Evolutionary conservation across 2,888 invertebrate species (phyloP).

Genomic region (Drosophila nigritarsus): DNA sequence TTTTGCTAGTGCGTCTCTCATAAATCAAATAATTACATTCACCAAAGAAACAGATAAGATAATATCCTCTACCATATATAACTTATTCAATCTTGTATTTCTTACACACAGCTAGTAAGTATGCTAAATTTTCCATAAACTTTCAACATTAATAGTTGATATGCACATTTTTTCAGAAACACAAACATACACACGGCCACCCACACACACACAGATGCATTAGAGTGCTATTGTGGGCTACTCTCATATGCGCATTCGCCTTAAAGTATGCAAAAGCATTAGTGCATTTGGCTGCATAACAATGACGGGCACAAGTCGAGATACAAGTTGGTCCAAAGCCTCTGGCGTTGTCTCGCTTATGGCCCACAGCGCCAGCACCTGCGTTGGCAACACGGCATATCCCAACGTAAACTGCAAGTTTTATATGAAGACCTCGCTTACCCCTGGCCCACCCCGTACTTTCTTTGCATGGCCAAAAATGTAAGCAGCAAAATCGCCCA

Average conservation of each 20-base stretch:
- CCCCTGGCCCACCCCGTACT: background rate
- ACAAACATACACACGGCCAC: constrained; percentile 4
- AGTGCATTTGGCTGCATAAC: constrained; percentile 61
- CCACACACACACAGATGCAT: constrained; percentile 9
- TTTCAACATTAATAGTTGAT: constrained; percentile 55
- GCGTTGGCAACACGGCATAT: constrained; percentile 17
- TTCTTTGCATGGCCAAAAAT: constrained; percentile 52
- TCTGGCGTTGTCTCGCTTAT: constrained; percentile 26
- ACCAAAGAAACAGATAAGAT: background rate
- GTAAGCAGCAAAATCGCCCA: constrained; percentile 61
- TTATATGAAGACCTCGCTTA: constrained; percentile 42
- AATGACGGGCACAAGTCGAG: constrained; percentile 42
- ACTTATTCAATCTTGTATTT: background rate
- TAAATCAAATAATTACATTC: background rate
- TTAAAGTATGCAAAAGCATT: constrained; percentile 64
- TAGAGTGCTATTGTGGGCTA: constrained; percentile 15
- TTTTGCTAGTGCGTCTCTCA: background rate
- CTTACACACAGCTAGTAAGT: background rate
- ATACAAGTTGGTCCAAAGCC: constrained; percentile 27
- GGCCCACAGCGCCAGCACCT: constrained; percentile 7
- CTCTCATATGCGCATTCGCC: constrained; percentile 30
- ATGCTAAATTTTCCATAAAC: constrained; percentile 11
- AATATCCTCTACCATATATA: background rate
- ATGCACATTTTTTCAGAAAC: constrained; percentile 18
- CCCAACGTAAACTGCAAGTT: constrained; percentile 51